Base-by-base conservation (phyloP, 2,113 vertebrate species). In the Bucco capensis region DNA sequence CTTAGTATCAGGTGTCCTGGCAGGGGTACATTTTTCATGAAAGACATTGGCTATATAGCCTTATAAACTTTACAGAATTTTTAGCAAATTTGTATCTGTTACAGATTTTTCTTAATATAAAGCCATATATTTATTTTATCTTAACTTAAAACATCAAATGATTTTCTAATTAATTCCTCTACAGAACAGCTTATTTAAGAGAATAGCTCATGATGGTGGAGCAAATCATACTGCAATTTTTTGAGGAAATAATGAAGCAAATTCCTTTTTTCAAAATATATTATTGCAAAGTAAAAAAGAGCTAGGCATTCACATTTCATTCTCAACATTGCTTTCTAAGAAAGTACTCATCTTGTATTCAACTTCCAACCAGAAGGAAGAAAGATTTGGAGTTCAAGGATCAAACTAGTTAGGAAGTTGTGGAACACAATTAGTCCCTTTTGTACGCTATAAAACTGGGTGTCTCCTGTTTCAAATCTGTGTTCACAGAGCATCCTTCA, bases 321-420 rank as follows among this genome's bases (percentile, higher is more conserved):
- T 95, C 92, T 93, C 66, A 86, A 86, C 70, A 91, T 71, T 93
- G 88, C 92, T 96, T 96, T 96, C 87, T 88, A 95, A 94, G 95
- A 91, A 96, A 91, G 74, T 86, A 85, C 84, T 94, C 94, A 87
- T 93, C 91, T 96, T 94, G 78, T 83, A 92, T 93, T 89, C 87
- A 84, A 92, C 88, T 93, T 96, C 81, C 82, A 95, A 42, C 82
- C 84, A 95, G 81, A 94, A 95, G 94, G 89, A 96, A 94, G 90
- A 96, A 96, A 83, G 87, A 94, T 93, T 93, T 4, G 50, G 74
- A 96, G 88, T 94, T 96, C 92, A 96, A 89, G 92, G 93, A 96
- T 96, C 96, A 96, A 95, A 93, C 86, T 94, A 94, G 88, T 96
- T 94, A 95, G 95, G 92, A 95, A 96, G 74, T 81, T 87, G 49